Evolutionary conservation across 2,797 vertebrate species (phyloP).

Genomic region (Neosalanx taihuensis): DNA sequence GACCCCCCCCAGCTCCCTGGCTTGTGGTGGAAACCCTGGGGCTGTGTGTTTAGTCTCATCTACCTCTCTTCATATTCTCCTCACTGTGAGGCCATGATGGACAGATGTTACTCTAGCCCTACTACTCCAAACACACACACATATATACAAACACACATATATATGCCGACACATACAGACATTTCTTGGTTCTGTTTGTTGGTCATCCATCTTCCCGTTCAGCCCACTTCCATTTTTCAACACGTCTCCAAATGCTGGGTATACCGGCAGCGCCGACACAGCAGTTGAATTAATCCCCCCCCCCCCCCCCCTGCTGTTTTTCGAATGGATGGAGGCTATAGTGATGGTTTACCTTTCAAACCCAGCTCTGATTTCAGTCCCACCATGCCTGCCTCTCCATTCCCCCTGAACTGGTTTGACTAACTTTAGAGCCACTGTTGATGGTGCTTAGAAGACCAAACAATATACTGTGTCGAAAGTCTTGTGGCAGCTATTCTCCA

Average conservation of each 20-base stretch:
- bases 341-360: conserved; percentile 42
- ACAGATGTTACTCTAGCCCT: conserved; percentile 9
- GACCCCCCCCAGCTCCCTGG: conserved; percentile 14
- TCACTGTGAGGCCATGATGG: conserved; percentile 8
- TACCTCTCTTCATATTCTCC: conserved; percentile 42
- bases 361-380: conserved; percentile 35
- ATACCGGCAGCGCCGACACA: no score
- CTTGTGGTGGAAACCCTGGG: conserved; percentile 34
- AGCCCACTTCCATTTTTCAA: not conserved
- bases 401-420: conserved; percentile 47
- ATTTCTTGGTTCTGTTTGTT: no score
- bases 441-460: conserved; percentile 36
- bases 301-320: conserved; percentile 26
- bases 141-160: no score
- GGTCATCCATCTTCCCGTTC: no score
- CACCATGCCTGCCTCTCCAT: conserved; percentile 36
- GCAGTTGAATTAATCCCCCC: conserved; percentile 10
- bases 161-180: no score
- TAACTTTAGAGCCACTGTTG: conserved; percentile 36
- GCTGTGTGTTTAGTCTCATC: conserved; percentile 43
- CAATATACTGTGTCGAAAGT: conserved; percentile 25
- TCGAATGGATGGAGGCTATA: conserved; percentile 22
- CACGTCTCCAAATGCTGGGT: not conserved
- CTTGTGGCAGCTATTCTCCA: conserved; percentile 30
- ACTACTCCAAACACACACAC: not conserved